phyloP scores from a whole-genome alignment of 2,113 vertebrate species.

The Taurulus bubalis region DNA sequence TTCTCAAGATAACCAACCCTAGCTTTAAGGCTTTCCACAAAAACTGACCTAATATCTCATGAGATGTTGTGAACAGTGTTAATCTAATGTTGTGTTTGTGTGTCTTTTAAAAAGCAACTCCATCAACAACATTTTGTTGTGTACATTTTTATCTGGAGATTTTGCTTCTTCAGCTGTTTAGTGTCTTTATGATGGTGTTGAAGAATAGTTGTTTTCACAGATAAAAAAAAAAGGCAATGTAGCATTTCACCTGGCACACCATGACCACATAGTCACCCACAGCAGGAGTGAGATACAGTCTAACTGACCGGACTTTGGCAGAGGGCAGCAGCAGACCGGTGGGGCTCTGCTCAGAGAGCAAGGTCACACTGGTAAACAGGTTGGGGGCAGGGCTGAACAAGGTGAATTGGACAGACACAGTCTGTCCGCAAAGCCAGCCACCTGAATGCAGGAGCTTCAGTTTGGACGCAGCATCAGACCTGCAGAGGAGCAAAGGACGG shows the following conservation, averaged over 20 bases:
- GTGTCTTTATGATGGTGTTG: not conserved
- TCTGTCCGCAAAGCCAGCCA: conserved; percentile 70
- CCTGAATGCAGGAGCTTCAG: conserved; percentile 66
- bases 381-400: conserved; percentile 79
- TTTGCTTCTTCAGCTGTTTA: not conserved
- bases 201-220: not conserved
- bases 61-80: not conserved
- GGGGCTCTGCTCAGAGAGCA: conserved; percentile 62
- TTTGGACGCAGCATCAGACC: conserved; percentile 60
- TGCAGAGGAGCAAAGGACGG: conserved; percentile 53
- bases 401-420: conserved; percentile 75
- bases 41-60: not conserved
- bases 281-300: conserved; percentile 56
- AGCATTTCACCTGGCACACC: conserved; percentile 78
- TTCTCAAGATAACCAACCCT: no score
- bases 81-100: not conserved
- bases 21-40: not conserved
- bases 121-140: not conserved
- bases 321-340: conserved; percentile 60
- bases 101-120: not conserved
- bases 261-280: conserved; percentile 58
- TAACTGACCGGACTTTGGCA: conserved; percentile 72
- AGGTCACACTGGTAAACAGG: conserved; percentile 80
- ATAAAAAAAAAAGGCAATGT: not conserved
- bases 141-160: not conserved